phyloP scores from a whole-genome alignment of 2,113 vertebrate species.

The Bambusicola thoracicus region DNA sequence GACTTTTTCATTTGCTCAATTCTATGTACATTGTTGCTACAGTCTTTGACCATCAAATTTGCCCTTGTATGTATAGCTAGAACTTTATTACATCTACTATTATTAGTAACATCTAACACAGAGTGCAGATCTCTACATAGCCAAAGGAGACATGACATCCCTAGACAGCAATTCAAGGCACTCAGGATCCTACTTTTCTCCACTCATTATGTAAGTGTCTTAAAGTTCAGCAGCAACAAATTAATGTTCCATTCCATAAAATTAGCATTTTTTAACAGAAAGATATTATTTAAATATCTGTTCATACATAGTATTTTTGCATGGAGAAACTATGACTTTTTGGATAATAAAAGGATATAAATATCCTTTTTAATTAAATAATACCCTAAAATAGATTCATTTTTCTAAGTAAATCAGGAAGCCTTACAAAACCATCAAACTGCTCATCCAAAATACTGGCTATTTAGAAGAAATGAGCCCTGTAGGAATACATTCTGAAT shows the following conservation, averaged over 20 bases:
- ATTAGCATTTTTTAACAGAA: background rate
- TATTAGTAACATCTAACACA: background rate
- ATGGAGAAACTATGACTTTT: background rate
- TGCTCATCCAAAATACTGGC: background rate
- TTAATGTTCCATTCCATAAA: background rate
- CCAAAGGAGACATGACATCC: background rate
- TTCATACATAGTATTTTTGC: background rate
- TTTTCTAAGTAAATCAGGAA: background rate
- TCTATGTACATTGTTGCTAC: background rate
- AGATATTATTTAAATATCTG: background rate
- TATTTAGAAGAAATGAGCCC: constrained; percentile 22
- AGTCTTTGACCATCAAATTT: background rate
- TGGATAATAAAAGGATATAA: background rate
- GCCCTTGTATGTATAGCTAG: background rate
- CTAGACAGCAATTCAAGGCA: background rate
- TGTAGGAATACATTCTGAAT: constrained; percentile 31
- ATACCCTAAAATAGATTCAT: background rate
- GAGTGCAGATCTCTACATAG: background rate
- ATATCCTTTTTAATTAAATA: background rate
- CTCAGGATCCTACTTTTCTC: background rate
- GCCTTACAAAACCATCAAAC: background rate
- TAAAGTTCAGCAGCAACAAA: background rate
- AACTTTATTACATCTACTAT: background rate
- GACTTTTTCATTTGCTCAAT: background rate
- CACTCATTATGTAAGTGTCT: background rate